Evolutionary conservation across 92 coral and sea anemone genomes (phyloP).

Genomic region (Palythoa heliodiscus): DNA sequence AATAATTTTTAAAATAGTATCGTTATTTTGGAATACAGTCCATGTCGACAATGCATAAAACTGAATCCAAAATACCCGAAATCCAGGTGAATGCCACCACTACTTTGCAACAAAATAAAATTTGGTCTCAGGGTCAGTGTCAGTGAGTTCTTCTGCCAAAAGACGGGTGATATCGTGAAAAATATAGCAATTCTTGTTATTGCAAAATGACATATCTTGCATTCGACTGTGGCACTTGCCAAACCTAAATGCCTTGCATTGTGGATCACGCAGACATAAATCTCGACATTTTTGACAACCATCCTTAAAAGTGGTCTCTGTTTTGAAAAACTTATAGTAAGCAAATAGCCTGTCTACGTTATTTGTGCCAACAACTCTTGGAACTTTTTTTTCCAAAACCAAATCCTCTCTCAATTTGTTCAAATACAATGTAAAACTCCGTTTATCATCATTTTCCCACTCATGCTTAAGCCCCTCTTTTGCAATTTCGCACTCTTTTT

Average conservation of each 20-base stretch:
- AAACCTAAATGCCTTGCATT: neutral
- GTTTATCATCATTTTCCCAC: neutral
- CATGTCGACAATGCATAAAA: no score
- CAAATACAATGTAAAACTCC: neutral
- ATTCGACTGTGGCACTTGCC: neutral
- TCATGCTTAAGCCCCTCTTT: neutral
- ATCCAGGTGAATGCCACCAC: conserved; percentile 1
- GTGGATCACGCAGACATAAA: neutral
- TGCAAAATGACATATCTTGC: neutral
- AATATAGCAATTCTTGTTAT: conserved; percentile 6
- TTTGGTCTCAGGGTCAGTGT: neutral
- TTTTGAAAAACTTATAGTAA: neutral
- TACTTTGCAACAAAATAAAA: neutral
- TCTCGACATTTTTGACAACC: neutral
- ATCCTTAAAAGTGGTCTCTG: no score
- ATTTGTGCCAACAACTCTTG: neutral
- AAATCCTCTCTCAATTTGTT: neutral
- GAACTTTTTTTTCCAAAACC: neutral
- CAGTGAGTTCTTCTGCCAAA: neutral
- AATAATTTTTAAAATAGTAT: no score
- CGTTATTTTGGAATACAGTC: no score
- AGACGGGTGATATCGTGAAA: neutral
- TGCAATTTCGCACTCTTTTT: neutral
- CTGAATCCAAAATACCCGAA: no score
- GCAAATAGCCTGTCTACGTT: neutral